Evolutionary conservation across 2,888 invertebrate species (phyloP), one percentile per base, ranked within the genome.

Genomic region (Drosophila nigricruria): DNA sequence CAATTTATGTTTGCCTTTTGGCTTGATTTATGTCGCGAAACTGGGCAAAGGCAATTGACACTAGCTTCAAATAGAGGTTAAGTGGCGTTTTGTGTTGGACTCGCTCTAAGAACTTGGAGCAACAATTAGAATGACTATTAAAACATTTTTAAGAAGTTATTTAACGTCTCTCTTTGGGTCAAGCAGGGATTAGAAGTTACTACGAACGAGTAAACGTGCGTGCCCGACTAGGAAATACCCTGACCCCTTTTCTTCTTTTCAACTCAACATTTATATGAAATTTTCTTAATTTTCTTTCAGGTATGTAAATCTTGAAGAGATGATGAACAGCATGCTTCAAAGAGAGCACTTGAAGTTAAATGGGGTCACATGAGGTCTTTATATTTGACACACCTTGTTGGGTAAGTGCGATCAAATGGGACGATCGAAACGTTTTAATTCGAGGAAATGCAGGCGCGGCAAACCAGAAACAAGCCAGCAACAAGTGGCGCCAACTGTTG

Each of bases 1-100:
- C 77, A 79, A 83, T 82, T 86, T 86, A 80, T 82, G 83, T 71
- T 73, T 80, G 66, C 79, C 10, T 67, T 78, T 73, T 32, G 78
- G 36, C 73, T 62, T 66, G 52, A 73, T 72, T 72, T 73, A 58
- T 65, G 64, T 34, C 43, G 43, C 43, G 27, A 25, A 49, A 62
- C 56, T 52, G 70, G 38, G 16, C 50, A 53, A 53, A 47, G 54
- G 20, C 61, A 61, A 62, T 58, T 59, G 60, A 58, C 74, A 74
- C 58, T 61, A 58, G 54, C 54, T 18, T 47, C 45, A 64, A 67
- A 77, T 64, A 47, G 66, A 70, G 81, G 77, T 64, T 80, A 80
- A 77, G 81, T 80, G 77, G 42, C 36, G 45, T 63, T 63, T 75
- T 50, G 52, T 53, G 54, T 54, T 47, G 27, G 62, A 69, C 66